These are phyloP conservation scores for Papilio xuthus DNA, from an alignment of 1,140 invertebrate species.

Conservation along the genomic window DNA sequence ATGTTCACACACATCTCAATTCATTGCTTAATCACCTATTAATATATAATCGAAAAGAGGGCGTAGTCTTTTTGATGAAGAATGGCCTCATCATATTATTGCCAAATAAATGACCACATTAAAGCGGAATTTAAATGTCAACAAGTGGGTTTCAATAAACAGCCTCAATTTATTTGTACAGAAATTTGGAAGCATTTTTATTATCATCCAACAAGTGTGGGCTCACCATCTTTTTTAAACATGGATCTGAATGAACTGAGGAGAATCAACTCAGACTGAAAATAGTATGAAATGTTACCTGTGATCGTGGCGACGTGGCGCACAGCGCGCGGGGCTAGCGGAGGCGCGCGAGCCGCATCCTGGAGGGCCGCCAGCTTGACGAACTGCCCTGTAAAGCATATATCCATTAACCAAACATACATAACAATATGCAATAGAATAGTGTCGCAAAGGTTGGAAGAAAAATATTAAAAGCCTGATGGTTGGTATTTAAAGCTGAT, in stretches of 20 bases:
- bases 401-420: not conserved
- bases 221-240: no score
- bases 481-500: not conserved
- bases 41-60: not conserved
- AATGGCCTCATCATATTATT: not conserved
- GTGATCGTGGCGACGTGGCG: slow-evolving; percentile 78
- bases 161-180: not conserved
- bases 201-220: no score
- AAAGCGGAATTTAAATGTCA: not conserved
- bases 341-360: slow-evolving; percentile 80
- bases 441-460: not conserved
- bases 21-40: not conserved
- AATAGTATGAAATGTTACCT: slow-evolving; percentile 54
- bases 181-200: not conserved
- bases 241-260: no score
- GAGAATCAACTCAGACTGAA: not conserved
- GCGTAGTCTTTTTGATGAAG: not conserved
- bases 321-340: slow-evolving; percentile 76
- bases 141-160: not conserved
- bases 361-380: slow-evolving; percentile 82
- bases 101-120: slow-evolving; percentile 5
- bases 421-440: not conserved
- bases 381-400: slow-evolving; percentile 65
- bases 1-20: not conserved
- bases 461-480: not conserved